Percentiles rank a stretch among this genome's conserved stretches.
Evolutionary conservation across 2,888 invertebrate genomes (phyloP).

Genomic region (Andrena marginata): DNA sequence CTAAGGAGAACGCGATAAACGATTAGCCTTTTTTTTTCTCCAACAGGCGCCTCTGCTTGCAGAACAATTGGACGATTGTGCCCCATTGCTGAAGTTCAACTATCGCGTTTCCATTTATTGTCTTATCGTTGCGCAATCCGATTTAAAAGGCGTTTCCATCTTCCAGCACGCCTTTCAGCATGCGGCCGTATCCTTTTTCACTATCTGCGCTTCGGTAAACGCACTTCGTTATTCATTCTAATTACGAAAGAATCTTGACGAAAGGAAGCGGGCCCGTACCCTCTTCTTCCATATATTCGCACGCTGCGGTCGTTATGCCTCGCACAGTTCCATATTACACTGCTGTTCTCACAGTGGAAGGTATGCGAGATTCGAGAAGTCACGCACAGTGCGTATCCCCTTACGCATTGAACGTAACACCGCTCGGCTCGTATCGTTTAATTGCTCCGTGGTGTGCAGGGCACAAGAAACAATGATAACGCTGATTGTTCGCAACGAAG

Average conservation of each 20-base stretch:
- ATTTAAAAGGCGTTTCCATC: not conserved
- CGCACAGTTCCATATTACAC: not conserved
- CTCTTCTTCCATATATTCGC: not conserved
- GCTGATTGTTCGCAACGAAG: not conserved
- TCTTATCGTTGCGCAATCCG: slow-evolving; percentile 27
- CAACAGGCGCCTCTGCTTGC: not conserved
- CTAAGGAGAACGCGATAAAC: slow-evolving; percentile 28
- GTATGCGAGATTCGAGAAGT: slow-evolving; percentile 23
- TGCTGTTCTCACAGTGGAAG: not conserved
- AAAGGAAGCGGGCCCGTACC: not conserved
- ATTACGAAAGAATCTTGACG: not conserved
- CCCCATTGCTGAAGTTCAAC: slow-evolving; percentile 36
- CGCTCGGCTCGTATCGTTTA: not conserved
- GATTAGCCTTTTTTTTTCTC: slow-evolving; percentile 27
- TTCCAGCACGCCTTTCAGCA: not conserved
- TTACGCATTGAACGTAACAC: slow-evolving; percentile 22
- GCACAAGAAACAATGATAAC: not conserved
- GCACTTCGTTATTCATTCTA: not conserved
- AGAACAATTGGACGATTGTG: slow-evolving; percentile 34
- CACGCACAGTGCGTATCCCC: slow-evolving; percentile 18
- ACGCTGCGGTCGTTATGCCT: slow-evolving; percentile 21
- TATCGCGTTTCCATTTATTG: slow-evolving; percentile 9
- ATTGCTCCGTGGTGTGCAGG: not conserved
- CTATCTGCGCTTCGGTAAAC: not conserved
- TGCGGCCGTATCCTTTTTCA: not conserved